These are phyloP conservation scores for Babyrousa celebensis DNA, from an alignment of 2,797 vertebrate genomes.

Conservation along the genomic window DNA sequence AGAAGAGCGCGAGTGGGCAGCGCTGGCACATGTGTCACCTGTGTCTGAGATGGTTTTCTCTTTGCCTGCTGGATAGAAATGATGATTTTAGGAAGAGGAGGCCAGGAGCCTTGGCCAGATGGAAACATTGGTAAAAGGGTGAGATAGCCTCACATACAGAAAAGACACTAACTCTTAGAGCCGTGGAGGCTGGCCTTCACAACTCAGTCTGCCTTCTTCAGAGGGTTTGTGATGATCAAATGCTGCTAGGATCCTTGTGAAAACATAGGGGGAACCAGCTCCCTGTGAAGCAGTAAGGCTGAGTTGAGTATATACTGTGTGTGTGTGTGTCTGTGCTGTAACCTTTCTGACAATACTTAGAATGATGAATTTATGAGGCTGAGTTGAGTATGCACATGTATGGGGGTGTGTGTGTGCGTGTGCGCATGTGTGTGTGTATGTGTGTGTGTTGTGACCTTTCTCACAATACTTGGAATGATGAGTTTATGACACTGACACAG, in stretches of 20 bases:
- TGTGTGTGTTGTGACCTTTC: neutral
- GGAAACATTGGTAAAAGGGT: neutral
- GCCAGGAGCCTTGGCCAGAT: neutral
- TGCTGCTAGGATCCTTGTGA: neutral
- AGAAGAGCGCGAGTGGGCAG: neutral
- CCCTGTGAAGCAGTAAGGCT: neutral
- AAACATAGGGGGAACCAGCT: neutral
- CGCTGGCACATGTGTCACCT: neutral
- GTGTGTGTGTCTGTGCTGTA: neutral
- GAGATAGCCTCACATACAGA: neutral
- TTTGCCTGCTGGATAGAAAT: neutral
- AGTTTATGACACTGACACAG: neutral
- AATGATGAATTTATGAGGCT: neutral
- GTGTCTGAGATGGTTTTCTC: neutral
- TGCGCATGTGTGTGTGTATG: neutral
- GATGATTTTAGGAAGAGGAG: neutral
- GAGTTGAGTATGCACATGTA: neutral
- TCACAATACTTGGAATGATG: neutral
- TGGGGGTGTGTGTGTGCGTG: accelerated
- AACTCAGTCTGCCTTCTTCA: neutral
- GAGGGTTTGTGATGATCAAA: neutral
- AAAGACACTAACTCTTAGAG: neutral
- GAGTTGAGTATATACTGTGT: neutral
- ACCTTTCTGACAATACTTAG: neutral
- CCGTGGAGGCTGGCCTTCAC: too few relatives aligned